Evolutionary conservation across 2,797 vertebrate genomes (phyloP).

Genomic region (Emydoidea blandingii): DNA sequence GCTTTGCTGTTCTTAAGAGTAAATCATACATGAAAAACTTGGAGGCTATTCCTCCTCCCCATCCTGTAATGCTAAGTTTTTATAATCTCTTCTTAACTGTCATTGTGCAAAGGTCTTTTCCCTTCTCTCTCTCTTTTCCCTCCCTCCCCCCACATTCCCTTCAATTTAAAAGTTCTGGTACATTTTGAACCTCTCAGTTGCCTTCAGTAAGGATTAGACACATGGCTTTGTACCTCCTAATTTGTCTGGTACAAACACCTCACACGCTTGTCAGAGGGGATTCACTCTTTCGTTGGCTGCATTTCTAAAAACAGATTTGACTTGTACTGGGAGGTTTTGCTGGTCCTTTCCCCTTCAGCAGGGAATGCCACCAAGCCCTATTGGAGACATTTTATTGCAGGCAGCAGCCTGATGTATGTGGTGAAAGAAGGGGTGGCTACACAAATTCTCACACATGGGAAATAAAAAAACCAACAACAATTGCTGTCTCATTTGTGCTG

Average conservation of each 20-base stretch:
- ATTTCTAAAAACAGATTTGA: constrained; percentile 60
- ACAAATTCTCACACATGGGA: neutral
- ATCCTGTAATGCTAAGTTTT: neutral
- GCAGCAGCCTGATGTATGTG: neutral
- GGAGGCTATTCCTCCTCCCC: neutral
- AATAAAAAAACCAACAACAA: neutral
- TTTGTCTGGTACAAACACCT: constrained; percentile 68
- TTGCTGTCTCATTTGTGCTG: neutral
- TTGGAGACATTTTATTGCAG: constrained; percentile 49
- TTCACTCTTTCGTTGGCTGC: constrained; percentile 57
- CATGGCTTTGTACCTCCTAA: constrained; percentile 58
- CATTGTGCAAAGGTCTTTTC: constrained; percentile 49
- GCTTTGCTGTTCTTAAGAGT: constrained; percentile 35
- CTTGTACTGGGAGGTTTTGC: constrained; percentile 60
- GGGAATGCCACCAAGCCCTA: constrained; percentile 32
- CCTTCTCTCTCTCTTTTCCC: neutral
- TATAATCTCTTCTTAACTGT: constrained; percentile 10
- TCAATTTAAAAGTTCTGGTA: constrained; percentile 56
- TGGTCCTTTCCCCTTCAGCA: constrained; percentile 61
- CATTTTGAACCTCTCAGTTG: constrained; percentile 64
- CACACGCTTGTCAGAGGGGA: constrained; percentile 64
- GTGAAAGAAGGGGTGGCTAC: neutral
- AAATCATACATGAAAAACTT: constrained; percentile 57
- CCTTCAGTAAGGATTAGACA: constrained; percentile 72
- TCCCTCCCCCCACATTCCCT: neutral